Base-by-base conservation (phyloP, 2,888 invertebrate species). In the Omphaloscelis lunosa region DNA sequence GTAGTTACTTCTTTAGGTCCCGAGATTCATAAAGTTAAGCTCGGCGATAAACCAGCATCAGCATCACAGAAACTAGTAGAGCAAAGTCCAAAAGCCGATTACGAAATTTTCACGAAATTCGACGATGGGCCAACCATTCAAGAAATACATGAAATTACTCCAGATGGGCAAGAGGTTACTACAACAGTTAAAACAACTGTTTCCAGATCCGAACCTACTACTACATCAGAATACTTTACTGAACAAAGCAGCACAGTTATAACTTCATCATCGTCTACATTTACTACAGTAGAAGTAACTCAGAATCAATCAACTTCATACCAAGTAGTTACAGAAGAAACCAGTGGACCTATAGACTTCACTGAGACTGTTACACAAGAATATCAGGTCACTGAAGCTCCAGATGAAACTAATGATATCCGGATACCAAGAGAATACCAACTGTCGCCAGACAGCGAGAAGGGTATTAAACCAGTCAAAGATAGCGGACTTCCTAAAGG, bases 221-320 rank as follows among this genome's bases (percentile, higher is more conserved):
- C 76, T 29, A 59, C 78, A 34, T 76, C 78, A 51, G 92, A 95
- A 79, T 90, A 87, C 77, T 75, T 92, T 15, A 92, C 93, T 61
- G 95, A 96, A 87, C 93, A 93, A 68, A 93, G 91, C 41, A 94
- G 91, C 71, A 94, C 93, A 39, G 83, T 93, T 34, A 87, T 94
- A 59, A 93, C 93, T 48, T 92, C 95, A 29, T 92, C 92, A n/a
- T 91, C 94, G 66, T 94, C 95, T 39, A 93, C 91, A 82, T 85
- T 94, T 15, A 95, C 95, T 56, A 95, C 94, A 45, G 92, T 95
- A 68, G 93, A 95, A 91, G 89, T 93, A 45, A 92, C 91, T 65
- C 91, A 95, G 87, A 94, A 92, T 85, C 92, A 95, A 84, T 93
- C 95, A 12, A 89, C 91, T 39, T 93, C 94, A 41, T 94, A 94